phyloP scores from a whole-genome alignment of 2,113 vertebrate species.

The Geococcyx californianus region DNA sequence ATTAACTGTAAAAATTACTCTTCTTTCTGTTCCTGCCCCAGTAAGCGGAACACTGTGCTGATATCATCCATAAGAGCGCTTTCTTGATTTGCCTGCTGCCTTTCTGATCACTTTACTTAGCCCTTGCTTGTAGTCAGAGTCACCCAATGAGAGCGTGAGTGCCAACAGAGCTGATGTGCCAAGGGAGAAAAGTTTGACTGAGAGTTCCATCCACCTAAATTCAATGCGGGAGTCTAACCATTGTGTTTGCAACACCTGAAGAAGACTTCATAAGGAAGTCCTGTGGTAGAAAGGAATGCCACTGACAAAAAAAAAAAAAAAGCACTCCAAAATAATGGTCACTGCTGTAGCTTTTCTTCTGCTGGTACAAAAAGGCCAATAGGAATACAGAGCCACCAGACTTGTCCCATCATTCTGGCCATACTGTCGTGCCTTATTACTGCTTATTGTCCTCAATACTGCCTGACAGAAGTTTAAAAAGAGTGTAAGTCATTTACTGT shows the following conservation, averaged over 20 bases:
- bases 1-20: not conserved
- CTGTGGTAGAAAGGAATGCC: not conserved
- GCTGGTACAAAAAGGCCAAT: not conserved
- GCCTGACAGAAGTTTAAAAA: not conserved
- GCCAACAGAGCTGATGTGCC: not conserved
- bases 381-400: not conserved
- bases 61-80: accelerated
- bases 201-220: not conserved
- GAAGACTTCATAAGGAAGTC: not conserved
- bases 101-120: not conserved
- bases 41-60: not conserved
- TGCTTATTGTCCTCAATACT: not conserved
- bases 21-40: not conserved
- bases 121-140: accelerated
- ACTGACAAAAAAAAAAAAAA: not conserved
- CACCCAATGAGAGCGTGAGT: accelerated
- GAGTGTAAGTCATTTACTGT: not conserved
- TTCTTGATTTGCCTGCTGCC: not conserved
- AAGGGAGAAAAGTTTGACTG: not conserved
- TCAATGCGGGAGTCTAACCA: not conserved
- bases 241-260: not conserved
- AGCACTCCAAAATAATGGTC: not conserved
- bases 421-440: not conserved
- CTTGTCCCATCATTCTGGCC: not conserved
- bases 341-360: not conserved